A percentile compares a stretch with the other conserved stretches of the same genome.
Conservation (phyloP, 2,113 vertebrate genomes). For the Taxidea taxus region DNA sequence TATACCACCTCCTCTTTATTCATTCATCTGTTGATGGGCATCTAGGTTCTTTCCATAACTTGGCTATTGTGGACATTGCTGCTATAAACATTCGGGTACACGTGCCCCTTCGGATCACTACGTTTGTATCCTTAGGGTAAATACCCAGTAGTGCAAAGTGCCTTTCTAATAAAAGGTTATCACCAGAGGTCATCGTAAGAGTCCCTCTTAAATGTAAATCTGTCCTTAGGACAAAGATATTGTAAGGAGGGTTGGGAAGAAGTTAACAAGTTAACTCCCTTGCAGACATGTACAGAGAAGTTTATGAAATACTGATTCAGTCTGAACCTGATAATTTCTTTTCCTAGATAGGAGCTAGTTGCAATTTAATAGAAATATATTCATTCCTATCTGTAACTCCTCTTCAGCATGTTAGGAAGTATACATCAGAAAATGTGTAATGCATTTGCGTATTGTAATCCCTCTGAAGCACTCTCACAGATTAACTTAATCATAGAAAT, state of each 20-base stretch:
- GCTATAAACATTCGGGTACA: too few relatives aligned
- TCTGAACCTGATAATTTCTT: background rate
- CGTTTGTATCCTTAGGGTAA: too few relatives aligned
- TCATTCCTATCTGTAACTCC: background rate
- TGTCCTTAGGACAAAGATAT: background rate
- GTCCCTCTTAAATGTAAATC: background rate
- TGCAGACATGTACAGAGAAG: background rate
- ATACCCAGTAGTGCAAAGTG: too few relatives aligned
- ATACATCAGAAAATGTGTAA: background rate
- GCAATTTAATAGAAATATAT: background rate
- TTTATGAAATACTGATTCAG: background rate
- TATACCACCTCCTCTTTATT: too few relatives aligned
- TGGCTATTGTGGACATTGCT: too few relatives aligned
- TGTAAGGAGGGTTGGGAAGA: background rate
- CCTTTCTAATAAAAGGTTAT: background rate
- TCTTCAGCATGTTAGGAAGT: background rate
- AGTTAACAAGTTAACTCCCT: background rate
- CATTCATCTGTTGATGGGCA: too few relatives aligned
- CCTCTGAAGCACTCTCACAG: background rate
- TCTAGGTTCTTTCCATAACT: too few relatives aligned
- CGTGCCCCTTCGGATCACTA: too few relatives aligned
- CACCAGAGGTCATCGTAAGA: background rate
- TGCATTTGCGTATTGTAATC: background rate
- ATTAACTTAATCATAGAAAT: background rate
- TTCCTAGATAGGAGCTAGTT: background rate